Evolutionary conservation across 2,888 invertebrate genomes (phyloP).

Genomic region (Caenorhabditis drosophilae): DNA sequence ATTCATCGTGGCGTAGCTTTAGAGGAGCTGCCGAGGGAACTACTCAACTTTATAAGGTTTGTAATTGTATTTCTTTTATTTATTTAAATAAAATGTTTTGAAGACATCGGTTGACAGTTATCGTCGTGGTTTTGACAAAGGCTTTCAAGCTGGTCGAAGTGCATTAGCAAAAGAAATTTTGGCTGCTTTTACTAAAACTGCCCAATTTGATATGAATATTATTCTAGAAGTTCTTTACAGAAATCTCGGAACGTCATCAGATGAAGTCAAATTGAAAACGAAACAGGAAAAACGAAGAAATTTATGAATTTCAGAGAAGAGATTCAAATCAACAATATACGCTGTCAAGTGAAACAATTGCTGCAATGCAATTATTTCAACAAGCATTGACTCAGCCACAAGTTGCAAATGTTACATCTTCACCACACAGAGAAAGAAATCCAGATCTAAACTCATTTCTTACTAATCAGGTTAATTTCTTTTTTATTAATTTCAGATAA

Average conservation of each 20-base stretch:
- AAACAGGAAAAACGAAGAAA: too few relatives aligned
- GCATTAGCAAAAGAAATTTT: slow-evolving; percentile 57
- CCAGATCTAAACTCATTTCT: slow-evolving; percentile 19
- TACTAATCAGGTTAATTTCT: slow-evolving; percentile 19
- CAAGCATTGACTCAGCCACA: slow-evolving; percentile 40
- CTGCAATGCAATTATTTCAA: slow-evolving; percentile 60
- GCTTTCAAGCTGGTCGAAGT: slow-evolving; percentile 55
- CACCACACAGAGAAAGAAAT: slow-evolving; percentile 3
- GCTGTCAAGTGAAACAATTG: slow-evolving; percentile 25
- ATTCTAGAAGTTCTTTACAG: slow-evolving; percentile 41
- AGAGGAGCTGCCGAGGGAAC: slow-evolving; percentile 62
- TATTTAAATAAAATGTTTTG: slow-evolving; percentile 4
- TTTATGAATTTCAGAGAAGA: not conserved
- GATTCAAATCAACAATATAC: slow-evolving; percentile 1
- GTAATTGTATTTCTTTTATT: not conserved
- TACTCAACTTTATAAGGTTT: slow-evolving; percentile 63
- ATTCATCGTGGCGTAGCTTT: slow-evolving; percentile 54
- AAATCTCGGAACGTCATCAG: slow-evolving; percentile 28
- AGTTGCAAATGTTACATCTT: slow-evolving; percentile 3
- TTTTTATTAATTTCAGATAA: too few relatives aligned
- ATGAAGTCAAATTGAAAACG: too few relatives aligned
- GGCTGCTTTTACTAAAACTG: slow-evolving; percentile 26
- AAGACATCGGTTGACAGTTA: slow-evolving; percentile 51
- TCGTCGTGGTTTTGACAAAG: slow-evolving; percentile 55
- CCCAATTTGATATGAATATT: slow-evolving; percentile 37